phyloP scores from a whole-genome alignment of 1,140 invertebrate genomes.

The Drosophila orena region DNA sequence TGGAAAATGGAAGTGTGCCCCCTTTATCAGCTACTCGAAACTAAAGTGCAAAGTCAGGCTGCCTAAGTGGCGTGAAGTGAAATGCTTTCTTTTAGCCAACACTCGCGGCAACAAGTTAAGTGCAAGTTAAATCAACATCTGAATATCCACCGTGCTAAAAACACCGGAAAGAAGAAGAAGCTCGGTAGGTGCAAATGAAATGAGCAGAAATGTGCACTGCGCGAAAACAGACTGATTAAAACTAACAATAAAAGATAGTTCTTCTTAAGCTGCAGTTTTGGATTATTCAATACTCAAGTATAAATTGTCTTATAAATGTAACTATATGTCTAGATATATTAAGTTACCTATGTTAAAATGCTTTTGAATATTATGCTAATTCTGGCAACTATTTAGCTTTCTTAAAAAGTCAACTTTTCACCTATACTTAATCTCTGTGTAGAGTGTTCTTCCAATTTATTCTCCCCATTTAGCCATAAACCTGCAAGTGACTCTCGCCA shows the following conservation, averaged over 20 bases:
- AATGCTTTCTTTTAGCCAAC: slow-evolving; percentile 51
- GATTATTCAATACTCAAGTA: too few species aligned
- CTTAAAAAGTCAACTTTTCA: not conserved
- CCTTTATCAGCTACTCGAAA: slow-evolving; percentile 32
- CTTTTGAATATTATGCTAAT: too few species aligned
- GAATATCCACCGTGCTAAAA: slow-evolving; percentile 61
- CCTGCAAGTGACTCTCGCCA: slow-evolving; percentile 9
- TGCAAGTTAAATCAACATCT: slow-evolving; percentile 56
- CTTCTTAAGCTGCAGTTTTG: too few species aligned
- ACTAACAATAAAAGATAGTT: too few species aligned
- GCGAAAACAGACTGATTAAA: not conserved
- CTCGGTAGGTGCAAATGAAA: slow-evolving; percentile 12
- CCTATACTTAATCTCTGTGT: not conserved
- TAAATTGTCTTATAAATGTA: too few species aligned
- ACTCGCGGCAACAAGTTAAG: slow-evolving; percentile 56
- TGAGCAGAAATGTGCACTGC: not conserved
- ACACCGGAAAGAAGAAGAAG: slow-evolving; percentile 22
- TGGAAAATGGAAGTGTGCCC: slow-evolving; percentile 1
- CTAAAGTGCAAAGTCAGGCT: slow-evolving; percentile 51
- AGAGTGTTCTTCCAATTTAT: slow-evolving; percentile 7
- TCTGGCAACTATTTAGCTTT: too few species aligned
- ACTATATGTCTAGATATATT: too few species aligned
- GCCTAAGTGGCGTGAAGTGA: slow-evolving; percentile 59
- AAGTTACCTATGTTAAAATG: too few species aligned
- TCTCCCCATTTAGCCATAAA: slow-evolving; percentile 13